phyloP scores from a whole-genome alignment of 2,888 invertebrate species.

The Neoaliturus tenellus region DNA sequence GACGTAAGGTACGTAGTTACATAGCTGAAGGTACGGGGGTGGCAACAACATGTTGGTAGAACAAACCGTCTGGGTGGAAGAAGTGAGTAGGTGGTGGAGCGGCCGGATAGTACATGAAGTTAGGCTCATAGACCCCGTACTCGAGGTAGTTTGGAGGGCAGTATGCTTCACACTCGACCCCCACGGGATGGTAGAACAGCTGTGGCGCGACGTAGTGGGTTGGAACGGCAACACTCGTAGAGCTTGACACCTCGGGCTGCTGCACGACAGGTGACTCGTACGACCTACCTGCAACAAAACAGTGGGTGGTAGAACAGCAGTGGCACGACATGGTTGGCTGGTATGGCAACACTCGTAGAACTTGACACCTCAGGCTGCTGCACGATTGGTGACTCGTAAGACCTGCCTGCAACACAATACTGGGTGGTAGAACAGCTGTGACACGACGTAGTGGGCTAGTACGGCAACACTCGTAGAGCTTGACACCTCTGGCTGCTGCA shows the following conservation, averaged over 20 bases:
- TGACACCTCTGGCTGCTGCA: conserved; percentile 63
- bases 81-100: conserved; percentile 14
- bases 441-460: conserved; percentile 2
- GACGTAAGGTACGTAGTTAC: too few species aligned
- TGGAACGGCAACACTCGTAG: conserved; percentile 24
- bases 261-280: conserved; percentile 59
- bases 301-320: conserved; percentile 21
- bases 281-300: not conserved
- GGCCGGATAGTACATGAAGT: not conserved
- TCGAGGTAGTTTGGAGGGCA: conserved; percentile 57
- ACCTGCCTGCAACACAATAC: not conserved
- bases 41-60: conserved; percentile 41
- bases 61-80: conserved; percentile 38
- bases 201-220: conserved; percentile 24
- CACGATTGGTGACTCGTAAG: conserved; percentile 55
- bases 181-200: conserved; percentile 32
- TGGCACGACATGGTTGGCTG: conserved; percentile 1
- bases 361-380: conserved; percentile 63
- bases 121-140: conserved; percentile 52
- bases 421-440: conserved; percentile 37
- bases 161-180: conserved; percentile 51
- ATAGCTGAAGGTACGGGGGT: conserved; percentile 11
- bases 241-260: conserved; percentile 62
- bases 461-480: conserved; percentile 53
- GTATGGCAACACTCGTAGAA: conserved; percentile 37